phyloP scores from a whole-genome alignment of 2,113 vertebrate species.

The Puntigrus tetrazona region DNA sequence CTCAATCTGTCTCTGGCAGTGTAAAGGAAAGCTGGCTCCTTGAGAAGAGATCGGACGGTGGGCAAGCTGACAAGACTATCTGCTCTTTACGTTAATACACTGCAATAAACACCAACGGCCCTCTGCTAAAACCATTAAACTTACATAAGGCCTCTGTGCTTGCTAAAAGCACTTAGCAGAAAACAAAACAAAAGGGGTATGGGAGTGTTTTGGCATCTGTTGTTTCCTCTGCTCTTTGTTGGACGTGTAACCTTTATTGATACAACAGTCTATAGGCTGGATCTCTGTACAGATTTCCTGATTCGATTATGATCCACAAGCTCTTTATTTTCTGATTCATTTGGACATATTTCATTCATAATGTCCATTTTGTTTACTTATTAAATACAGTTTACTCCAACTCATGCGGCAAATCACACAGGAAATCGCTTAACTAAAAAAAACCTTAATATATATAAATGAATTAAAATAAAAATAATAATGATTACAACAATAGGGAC shows the following conservation, averaged over 20 bases:
- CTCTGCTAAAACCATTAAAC: slow-evolving; percentile 61
- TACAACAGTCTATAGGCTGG: background rate
- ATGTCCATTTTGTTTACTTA: background rate
- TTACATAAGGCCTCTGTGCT: slow-evolving; percentile 52
- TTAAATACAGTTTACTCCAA: background rate
- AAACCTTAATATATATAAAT: too few species aligned
- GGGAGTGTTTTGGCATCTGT: slow-evolving; percentile 8
- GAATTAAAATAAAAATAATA: too few species aligned
- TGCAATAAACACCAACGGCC: slow-evolving; percentile 46
- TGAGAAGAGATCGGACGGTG: slow-evolving; percentile 22
- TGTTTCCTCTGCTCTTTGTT: background rate
- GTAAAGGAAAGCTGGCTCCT: slow-evolving; percentile 26
- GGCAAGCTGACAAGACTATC: slow-evolving; percentile 42
- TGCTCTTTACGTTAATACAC: slow-evolving; percentile 46
- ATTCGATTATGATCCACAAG: background rate
- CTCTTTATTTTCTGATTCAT: background rate
- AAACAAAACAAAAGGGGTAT: slow-evolving; percentile 51
- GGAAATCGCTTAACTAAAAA: background rate
- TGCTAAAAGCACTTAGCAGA: slow-evolving; percentile 54
- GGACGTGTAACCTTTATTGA: background rate
- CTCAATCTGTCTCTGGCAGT: slow-evolving; percentile 1
- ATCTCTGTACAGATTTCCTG: background rate
- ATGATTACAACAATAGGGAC: background rate
- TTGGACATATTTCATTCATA: background rate
- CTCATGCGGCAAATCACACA: background rate